Evolutionary conservation across 2,888 invertebrate species (phyloP), one percentile per base, ranked within the genome.

Genomic region (Macropis europaea): DNA sequence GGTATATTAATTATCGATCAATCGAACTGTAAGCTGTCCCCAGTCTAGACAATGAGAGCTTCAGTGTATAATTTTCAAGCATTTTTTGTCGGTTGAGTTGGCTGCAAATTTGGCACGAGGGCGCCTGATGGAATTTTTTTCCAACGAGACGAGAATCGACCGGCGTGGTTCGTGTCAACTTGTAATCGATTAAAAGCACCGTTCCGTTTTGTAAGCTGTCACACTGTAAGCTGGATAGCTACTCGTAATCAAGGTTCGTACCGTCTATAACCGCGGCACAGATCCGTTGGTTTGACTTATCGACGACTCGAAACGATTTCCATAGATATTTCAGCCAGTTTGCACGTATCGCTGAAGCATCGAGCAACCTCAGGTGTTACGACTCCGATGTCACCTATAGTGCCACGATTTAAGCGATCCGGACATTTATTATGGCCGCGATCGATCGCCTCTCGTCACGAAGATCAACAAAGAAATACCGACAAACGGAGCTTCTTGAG

Each of bases 201-300:
- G 45, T 63, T 38, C 22, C 30, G 64, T 48, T 40, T 42, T 32
- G 66, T 53, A 30, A 42, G 34, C 47, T 64, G 67, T 68, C 61
- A 30, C 38, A 26, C 38, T 19, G 40, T 38, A 38, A 62, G 53
- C 36, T 77, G 82, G 63, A 70, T 68, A 80, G 83, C 79, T 82
- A 83, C 79, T 82, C 84, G 76, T 82, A 82, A 81, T 82, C 72
- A 79, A 77, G 76, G 75, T 77, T 28, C 28, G 43, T 47, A 45
- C 42, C 28, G 50, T 70, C 70, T 70, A 53, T 68, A 68, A 67
- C 57, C 53, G 42, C 22, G 57, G 48, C 45, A 45, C 67, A 57
- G 57, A 52, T 67, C 54, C 68, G n/a, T 6, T 30, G 22, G 53
- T 64, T 43, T 54, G 54, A 71, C 60, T 59, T 68, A 71, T 69